Evolutionary conservation across 2,797 vertebrate species (phyloP), one percentile per base, ranked within the genome.

Genomic region (Poeciliopsis turneri): DNA sequence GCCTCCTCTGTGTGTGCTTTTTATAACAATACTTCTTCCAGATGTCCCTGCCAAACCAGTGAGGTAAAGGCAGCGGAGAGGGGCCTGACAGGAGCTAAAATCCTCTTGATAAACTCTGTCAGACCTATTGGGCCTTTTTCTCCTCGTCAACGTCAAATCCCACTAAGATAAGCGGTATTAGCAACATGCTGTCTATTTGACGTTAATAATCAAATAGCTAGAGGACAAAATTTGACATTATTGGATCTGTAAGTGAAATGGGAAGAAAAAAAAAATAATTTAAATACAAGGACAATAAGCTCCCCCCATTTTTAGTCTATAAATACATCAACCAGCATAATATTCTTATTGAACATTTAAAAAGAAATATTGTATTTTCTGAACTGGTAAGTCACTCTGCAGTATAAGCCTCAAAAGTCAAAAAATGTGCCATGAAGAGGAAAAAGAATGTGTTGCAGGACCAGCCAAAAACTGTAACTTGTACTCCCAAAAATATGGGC

Each of bases 11-110:
- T 94, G 87, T 76, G 87, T 76, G 88, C 84, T 80, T 91, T 92
- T 90, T 91, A 93, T 87, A 94, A 94, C 94, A 95, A 94, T 94
- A 88, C 92, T 87, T 88, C 92, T 78, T 93, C 91, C 92, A 94
- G 90, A 93, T 94, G 92, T 91, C 81, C 84, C 80, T 47, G 89
- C 90, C 87, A 87, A 87, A 84, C 84, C 91, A 80, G 9, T 68
- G 84, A 86, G 85, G 86, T 81, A 36, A 41, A 78, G 83, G 85
- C 78, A 74, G 45, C 69, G 78, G 82, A 33, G 81, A 36, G 53
- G 81, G 79, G 80, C 82, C 74, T 78, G 80, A 85, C 76, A 61
- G 46, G 74, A 83, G 83, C 72, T 82, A 81, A 87, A 87, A 83
- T 82, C 53, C 64, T 76, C 79, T 69, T 72, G 82, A 92, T 90